A percentile compares a stretch with the other conserved stretches of the same genome.
Conservation (phyloP, 2,797 vertebrate species). For the Podargus strigoides region DNA sequence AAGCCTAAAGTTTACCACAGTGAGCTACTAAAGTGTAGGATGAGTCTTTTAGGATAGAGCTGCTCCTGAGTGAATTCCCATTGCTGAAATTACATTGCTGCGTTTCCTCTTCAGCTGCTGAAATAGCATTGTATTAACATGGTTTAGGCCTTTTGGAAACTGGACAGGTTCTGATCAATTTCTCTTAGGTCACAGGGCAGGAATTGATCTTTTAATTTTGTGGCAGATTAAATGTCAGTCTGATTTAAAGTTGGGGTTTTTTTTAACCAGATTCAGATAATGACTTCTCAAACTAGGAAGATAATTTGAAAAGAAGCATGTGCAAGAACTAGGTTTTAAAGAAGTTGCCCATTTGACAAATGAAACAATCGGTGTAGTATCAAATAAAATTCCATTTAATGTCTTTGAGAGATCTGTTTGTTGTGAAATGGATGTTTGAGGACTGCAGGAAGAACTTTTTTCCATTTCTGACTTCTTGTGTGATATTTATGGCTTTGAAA, state of each 20-base stretch:
- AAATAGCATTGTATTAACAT: neutral
- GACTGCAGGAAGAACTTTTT: neutral
- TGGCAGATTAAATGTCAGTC: neutral
- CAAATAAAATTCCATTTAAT: neutral
- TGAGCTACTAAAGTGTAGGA: neutral
- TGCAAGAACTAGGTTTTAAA: neutral
- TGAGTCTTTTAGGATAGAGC: neutral
- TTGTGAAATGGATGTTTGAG: neutral
- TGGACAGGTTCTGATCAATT: neutral
- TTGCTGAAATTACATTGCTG: neutral
- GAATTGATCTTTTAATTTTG: neutral
- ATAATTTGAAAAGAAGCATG: neutral
- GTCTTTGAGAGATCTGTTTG: neutral
- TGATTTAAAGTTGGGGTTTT: neutral
- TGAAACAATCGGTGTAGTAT: neutral
- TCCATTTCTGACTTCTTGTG: neutral
- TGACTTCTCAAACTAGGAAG: neutral
- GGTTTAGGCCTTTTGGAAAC: neutral
- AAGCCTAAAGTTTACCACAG: neutral
- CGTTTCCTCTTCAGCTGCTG: neutral
- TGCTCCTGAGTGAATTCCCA: neutral
- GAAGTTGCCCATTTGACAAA: neutral
- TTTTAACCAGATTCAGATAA: neutral
- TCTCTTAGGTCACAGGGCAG: too few species aligned
- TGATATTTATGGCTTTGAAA: neutral